phyloP scores from a whole-genome alignment of 2,888 invertebrate species.

The Diaprepes abbreviatus region DNA sequence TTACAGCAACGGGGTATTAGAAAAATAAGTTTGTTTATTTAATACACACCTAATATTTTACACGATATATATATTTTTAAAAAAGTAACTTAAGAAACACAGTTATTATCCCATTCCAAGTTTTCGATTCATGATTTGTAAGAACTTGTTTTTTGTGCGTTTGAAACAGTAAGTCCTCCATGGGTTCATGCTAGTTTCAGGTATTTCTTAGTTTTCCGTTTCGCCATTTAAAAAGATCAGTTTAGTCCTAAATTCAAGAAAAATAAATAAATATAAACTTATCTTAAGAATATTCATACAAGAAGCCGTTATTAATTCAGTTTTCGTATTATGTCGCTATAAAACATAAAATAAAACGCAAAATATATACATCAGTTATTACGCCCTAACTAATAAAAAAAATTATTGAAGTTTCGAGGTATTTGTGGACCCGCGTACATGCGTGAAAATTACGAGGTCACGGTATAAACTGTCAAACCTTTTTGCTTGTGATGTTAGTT shows the following conservation, averaged over 20 bases:
- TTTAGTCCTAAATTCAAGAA: slow-evolving; percentile 11
- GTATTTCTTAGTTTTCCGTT: slow-evolving; percentile 40
- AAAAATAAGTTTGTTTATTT: slow-evolving; percentile 18
- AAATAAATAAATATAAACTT: neutral
- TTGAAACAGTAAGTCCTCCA: slow-evolving; percentile 67
- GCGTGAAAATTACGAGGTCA: no score
- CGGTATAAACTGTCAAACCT: no score
- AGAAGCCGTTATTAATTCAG: slow-evolving; percentile 14
- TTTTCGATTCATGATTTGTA: slow-evolving; percentile 55
- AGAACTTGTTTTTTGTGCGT: slow-evolving; percentile 67
- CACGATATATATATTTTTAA: slow-evolving; percentile 8
- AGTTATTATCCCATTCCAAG: slow-evolving; percentile 56
- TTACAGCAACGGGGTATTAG: no score
- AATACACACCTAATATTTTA: slow-evolving; percentile 31
- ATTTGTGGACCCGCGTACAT: no score
- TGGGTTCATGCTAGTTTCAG: slow-evolving; percentile 65
- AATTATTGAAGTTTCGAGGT: no score
- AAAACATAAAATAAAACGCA: no score
- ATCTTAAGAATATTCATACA: neutral
- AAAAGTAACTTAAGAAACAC: slow-evolving; percentile 12
- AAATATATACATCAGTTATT: no score
- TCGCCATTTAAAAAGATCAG: slow-evolving; percentile 48
- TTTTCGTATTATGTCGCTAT: neutral
- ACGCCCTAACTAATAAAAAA: no score
- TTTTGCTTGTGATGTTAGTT: no score